Percentiles rank a stretch among this genome's conserved stretches.
These are phyloP conservation scores for Gorsachius goisagi DNA, from an alignment of 2,113 vertebrate genomes.

Conservation along the genomic window DNA sequence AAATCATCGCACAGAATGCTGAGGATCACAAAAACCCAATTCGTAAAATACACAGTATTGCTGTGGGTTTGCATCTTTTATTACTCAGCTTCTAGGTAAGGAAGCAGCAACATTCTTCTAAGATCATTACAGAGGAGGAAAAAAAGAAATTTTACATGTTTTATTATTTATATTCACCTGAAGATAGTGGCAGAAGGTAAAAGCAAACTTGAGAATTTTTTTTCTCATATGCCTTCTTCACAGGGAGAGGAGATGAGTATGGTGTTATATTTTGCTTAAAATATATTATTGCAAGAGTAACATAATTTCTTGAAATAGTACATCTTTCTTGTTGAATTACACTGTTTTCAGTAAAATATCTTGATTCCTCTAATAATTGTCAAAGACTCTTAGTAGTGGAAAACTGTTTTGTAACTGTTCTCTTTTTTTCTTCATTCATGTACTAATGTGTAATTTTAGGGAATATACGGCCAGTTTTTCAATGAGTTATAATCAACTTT, in stretches of 20 bases:
- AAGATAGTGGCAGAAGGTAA: not conserved
- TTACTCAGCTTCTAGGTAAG: constrained; percentile 42
- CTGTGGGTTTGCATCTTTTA: constrained; percentile 30
- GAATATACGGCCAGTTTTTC: not conserved
- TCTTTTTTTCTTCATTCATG: not conserved
- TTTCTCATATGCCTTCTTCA: not conserved
- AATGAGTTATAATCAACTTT: constrained; percentile 27
- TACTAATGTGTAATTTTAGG: not conserved
- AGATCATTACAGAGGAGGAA: constrained; percentile 48
- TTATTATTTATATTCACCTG: constrained; percentile 39
- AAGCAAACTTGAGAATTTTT: constrained; percentile 33
- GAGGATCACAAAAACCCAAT: constrained; percentile 43
- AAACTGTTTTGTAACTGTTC: not conserved
- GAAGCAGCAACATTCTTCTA: constrained; percentile 43
- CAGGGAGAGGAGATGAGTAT: not conserved
- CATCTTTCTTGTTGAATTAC: not conserved
- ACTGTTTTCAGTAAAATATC: not conserved
- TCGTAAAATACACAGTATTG: not conserved
- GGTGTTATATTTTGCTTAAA: not conserved
- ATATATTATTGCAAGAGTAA: not conserved
- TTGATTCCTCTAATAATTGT: not conserved
- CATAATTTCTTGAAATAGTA: not conserved
- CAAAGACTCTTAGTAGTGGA: constrained; percentile 2
- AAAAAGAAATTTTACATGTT: not conserved
- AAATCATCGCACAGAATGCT: constrained; percentile 40